Percentiles rank a stretch among this genome's conserved stretches.
Evolutionary conservation across 2,797 vertebrate species (phyloP).

Genomic region (Thalassophryne amazonica): DNA sequence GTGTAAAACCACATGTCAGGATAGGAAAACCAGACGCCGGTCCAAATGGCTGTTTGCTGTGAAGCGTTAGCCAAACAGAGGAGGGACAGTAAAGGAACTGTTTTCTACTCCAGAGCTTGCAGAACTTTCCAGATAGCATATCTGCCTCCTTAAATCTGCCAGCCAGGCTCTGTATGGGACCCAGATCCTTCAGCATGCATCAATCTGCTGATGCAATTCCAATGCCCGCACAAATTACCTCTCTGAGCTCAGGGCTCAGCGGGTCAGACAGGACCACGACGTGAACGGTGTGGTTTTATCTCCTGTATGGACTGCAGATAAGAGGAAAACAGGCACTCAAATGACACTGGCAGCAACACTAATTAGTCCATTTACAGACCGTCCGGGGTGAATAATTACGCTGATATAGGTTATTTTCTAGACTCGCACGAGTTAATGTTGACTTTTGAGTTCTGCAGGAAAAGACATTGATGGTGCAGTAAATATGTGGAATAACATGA

Average conservation of each 20-base stretch:
- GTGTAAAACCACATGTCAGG: constrained; percentile 36
- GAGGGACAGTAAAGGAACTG: constrained; percentile 51
- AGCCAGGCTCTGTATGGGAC: constrained; percentile 25
- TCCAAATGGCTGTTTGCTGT: constrained; percentile 35
- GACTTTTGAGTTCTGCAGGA: background rate
- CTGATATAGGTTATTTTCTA: background rate
- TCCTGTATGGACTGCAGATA: constrained; percentile 22
- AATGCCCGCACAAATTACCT: constrained; percentile 32
- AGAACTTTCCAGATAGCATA: constrained; percentile 71
- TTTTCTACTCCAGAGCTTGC: constrained; percentile 43
- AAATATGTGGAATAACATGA: too few species aligned
- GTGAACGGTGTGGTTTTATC: constrained; percentile 48
- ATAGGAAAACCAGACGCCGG: constrained; percentile 17
- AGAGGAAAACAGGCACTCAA: constrained; percentile 37
- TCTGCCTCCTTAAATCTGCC: constrained; percentile 51
- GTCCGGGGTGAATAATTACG: constrained; percentile 29
- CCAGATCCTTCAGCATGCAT: constrained; percentile 40
- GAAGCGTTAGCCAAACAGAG: constrained; percentile 18
- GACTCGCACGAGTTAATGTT: background rate
- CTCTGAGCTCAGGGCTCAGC: constrained; percentile 7
- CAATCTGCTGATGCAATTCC: constrained; percentile 51
- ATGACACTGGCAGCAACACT: constrained; percentile 53
- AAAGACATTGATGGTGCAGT: too few species aligned
- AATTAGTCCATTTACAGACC: constrained; percentile 49
- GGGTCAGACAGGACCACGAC: constrained; percentile 17